Conservation (phyloP, 30 jellyfish, hydroid and myxozoan genomes). For the Pseudorhiza aurosa region DNA sequence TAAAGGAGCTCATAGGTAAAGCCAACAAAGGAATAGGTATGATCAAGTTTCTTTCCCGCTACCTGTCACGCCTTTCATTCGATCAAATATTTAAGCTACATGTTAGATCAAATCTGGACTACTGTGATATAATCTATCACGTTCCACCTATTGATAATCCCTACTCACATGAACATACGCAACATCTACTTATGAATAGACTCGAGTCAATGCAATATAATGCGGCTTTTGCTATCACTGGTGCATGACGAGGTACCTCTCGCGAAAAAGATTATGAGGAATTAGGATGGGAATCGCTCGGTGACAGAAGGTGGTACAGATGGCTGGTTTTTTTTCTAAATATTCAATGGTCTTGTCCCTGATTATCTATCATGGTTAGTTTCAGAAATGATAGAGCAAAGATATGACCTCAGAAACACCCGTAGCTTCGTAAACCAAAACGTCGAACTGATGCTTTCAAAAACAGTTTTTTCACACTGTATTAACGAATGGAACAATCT, state of each 20-base stretch:
- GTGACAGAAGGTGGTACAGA: constrained; percentile 29
- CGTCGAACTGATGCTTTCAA: constrained; percentile 33
- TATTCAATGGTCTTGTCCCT: constrained; percentile 43
- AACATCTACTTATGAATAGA: not conserved
- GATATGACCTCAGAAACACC: constrained; percentile 12
- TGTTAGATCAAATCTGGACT: constrained; percentile 15
- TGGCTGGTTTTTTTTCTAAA: constrained; percentile 9
- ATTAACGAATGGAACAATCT: not conserved
- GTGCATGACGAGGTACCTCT: constrained; percentile 43
- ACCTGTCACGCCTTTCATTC: constrained; percentile 31
- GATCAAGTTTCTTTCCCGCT: constrained; percentile 30
- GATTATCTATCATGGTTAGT: constrained; percentile 8
- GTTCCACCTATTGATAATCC: constrained; percentile 13
- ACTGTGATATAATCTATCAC: constrained; percentile 8
- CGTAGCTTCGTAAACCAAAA: constrained; percentile 9
- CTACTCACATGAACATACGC: constrained; percentile 8
- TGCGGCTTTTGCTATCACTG: constrained; percentile 43
- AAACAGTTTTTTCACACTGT: not conserved
- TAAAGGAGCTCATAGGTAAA: constrained; percentile 21
- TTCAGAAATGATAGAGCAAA: constrained; percentile 15
- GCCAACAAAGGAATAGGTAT: constrained; percentile 35
- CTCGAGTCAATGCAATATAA: not conserved
- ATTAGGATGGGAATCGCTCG: no score
- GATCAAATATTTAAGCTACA: constrained; percentile 13
- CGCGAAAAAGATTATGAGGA: no score